Conservation (phyloP, 1,140 invertebrate species). For the Oncopeltus fasciatus region DNA sequence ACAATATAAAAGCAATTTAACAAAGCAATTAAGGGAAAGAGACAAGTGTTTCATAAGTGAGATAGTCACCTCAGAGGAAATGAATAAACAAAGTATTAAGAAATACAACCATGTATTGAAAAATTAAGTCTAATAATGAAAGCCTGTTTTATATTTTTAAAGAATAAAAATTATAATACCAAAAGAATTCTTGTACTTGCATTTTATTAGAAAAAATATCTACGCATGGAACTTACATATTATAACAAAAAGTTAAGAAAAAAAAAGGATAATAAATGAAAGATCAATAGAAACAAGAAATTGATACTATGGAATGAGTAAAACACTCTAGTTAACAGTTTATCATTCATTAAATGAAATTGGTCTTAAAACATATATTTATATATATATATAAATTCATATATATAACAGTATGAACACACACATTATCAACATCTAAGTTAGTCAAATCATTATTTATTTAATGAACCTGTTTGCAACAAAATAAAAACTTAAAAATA, state of each 20-base stretch:
- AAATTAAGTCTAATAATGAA: not conserved
- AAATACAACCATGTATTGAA: slow-evolving; percentile 14
- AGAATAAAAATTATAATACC: slow-evolving; percentile 14
- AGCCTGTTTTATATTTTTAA: slow-evolving; percentile 10
- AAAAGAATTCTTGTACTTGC: slow-evolving; percentile 17
- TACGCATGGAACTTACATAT: slow-evolving; percentile 13
- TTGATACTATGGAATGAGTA: slow-evolving; percentile 18
- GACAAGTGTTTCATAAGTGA: not conserved
- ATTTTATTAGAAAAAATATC: slow-evolving; percentile 12
- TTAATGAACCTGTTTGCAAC: not conserved
- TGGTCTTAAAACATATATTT: slow-evolving; percentile 17
- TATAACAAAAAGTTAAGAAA: not conserved
- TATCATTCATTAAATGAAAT: slow-evolving; percentile 5
- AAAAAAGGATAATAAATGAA: slow-evolving; percentile 1
- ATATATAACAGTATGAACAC: slow-evolving; percentile 18
- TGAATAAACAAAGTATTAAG: slow-evolving; percentile 5
- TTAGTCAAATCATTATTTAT: slow-evolving; percentile 11
- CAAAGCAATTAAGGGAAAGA: slow-evolving; percentile 5
- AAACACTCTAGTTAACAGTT: slow-evolving; percentile 11
- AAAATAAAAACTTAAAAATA: too few species aligned
- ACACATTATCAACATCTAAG: slow-evolving; percentile 19
- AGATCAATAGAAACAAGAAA: too few species aligned
- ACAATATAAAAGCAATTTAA: slow-evolving; percentile 13
- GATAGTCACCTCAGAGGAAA: not conserved
- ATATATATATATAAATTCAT: slow-evolving; percentile 9